phyloP scores from a whole-genome alignment of 1,140 invertebrate species.

The Leptoteleia sp. region DNA sequence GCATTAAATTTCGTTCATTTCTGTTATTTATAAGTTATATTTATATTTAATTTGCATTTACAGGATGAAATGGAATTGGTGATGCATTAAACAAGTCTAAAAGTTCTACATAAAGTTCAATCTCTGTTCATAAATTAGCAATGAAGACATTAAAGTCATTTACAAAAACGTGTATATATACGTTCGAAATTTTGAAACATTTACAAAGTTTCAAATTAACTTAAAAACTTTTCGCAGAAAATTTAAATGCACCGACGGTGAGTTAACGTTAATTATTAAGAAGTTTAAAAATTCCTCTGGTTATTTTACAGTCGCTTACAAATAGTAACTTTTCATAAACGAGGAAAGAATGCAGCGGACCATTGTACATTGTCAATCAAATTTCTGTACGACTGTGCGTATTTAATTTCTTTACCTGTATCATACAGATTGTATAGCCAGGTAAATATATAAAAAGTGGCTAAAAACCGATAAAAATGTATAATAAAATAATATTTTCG shows the following conservation, averaged over 20 bases:
- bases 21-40: no score
- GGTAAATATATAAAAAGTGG: no score
- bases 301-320: background rate
- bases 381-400: no score
- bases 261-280: background rate
- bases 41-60: background rate
- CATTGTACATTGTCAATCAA: no score
- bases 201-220: conserved; percentile 4
- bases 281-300: background rate
- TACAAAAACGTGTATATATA: conserved; percentile 5
- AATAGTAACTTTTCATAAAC: no score
- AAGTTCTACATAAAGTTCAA: conserved; percentile 11
- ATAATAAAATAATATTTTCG: no score
- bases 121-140: conserved; percentile 13
- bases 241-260: conserved; percentile 8
- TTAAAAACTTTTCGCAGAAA: conserved; percentile 14
- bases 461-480: no score
- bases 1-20: no score
- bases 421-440: no score
- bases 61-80: background rate
- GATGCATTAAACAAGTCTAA: conserved; percentile 12
- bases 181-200: background rate
- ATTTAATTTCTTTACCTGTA: no score
- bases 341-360: no score
- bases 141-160: conserved; percentile 14